Evolutionary conservation across 2,888 invertebrate species (phyloP).

Genomic region (Vanessa cardui): DNA sequence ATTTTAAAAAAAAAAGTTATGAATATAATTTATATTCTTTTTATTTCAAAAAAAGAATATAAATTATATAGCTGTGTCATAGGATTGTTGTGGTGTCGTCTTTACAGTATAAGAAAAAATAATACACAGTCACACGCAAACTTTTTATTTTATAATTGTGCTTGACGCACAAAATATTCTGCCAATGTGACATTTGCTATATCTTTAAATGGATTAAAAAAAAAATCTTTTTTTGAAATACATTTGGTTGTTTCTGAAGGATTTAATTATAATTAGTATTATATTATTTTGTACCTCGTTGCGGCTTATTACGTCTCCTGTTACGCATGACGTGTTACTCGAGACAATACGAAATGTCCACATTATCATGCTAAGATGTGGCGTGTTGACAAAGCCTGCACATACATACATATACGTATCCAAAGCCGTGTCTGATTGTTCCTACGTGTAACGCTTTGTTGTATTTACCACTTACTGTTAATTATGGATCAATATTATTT

Average conservation of each 20-base stretch:
- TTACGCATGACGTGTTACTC: conserved; percentile 27
- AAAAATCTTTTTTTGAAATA: background rate
- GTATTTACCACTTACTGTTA: conserved; percentile 9
- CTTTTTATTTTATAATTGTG: no score
- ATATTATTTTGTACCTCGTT: conserved; percentile 18
- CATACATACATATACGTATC: conserved; percentile 15
- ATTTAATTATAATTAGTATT: background rate
- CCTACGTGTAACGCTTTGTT: conserved; percentile 2
- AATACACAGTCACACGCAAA: no score
- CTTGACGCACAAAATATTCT: no score
- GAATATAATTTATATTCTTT: background rate
- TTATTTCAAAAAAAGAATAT: background rate
- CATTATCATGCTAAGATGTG: conserved; percentile 31
- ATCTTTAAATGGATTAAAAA: no score
- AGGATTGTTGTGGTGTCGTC: no score
- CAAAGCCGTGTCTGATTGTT: conserved; percentile 8
- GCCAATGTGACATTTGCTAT: no score
- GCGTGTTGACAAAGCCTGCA: conserved; percentile 27
- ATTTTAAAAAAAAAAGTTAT: no score
- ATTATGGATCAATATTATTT: background rate
- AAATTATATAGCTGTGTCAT: no score
- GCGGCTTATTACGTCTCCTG: conserved; percentile 29
- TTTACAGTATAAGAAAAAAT: no score
- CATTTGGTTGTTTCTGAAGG: conserved; percentile 1
- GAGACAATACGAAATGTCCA: conserved; percentile 29